phyloP scores from a whole-genome alignment of 2,888 invertebrate species.

The Boloria selene region DNA sequence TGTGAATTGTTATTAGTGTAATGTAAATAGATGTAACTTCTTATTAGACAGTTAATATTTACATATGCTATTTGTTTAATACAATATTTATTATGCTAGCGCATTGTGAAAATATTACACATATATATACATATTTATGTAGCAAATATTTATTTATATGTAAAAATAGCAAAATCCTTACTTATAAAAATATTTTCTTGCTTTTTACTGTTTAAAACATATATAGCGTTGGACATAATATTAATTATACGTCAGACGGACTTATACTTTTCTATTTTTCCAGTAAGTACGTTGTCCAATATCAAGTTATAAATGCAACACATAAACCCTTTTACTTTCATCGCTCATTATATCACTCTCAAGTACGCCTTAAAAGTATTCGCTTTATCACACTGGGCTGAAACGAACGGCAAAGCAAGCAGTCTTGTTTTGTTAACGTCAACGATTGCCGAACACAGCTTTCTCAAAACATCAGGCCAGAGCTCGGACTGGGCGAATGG shows the following conservation, averaged over 20 bases:
- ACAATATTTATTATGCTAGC: too few relatives aligned
- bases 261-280: constrained; percentile 14
- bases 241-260: neutral
- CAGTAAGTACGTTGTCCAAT: constrained; percentile 18
- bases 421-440: constrained; percentile 73
- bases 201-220: too few relatives aligned
- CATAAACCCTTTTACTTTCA: constrained; percentile 38
- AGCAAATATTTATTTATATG: too few relatives aligned
- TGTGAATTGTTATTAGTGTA: constrained; percentile 1
- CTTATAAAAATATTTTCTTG: too few relatives aligned
- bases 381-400: constrained; percentile 50
- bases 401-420: constrained; percentile 64
- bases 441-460: constrained; percentile 74
- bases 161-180: too few relatives aligned
- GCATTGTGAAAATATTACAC: too few relatives aligned
- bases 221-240: too few relatives aligned
- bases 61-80: too few relatives aligned
- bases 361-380: constrained; percentile 52
- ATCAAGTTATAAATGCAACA: constrained; percentile 29
- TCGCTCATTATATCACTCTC: constrained; percentile 38
- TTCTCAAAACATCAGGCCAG: constrained; percentile 75
- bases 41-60: too few relatives aligned
- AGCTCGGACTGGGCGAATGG: constrained; percentile 66
- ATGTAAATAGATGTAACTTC: neutral
- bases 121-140: too few relatives aligned